These are phyloP conservation scores for Magallana nippona DNA, from an alignment of 2,888 invertebrate genomes.

Conservation along the genomic window DNA sequence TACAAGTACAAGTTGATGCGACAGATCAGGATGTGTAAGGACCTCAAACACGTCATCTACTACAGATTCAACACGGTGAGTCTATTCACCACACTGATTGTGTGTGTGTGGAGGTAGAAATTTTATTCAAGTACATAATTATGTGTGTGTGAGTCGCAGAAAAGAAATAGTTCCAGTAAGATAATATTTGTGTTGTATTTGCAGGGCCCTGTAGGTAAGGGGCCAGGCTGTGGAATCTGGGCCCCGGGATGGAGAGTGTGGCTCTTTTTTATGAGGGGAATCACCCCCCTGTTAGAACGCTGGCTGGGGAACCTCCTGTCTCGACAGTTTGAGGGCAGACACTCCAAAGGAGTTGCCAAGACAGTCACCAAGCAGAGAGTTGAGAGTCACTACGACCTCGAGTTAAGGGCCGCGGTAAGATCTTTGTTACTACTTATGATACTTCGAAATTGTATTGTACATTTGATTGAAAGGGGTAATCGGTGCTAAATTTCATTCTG, in stretches of 20 bases:
- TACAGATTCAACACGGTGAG: constrained; percentile 98
- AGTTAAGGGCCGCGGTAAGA: constrained; percentile 93
- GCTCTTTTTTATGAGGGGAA: constrained; percentile 99
- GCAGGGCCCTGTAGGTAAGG: constrained; percentile 98
- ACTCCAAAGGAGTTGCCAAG: constrained; percentile 99
- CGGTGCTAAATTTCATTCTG: no score
- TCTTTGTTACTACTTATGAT: neutral
- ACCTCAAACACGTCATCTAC: constrained; percentile 99
- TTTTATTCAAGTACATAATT: no score
- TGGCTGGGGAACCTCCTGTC: constrained; percentile 99
- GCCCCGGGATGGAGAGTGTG: constrained; percentile 99
- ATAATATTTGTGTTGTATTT: constrained; percentile 33
- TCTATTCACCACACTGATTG: constrained; percentile 58
- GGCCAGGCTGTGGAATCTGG: constrained; percentile 99
- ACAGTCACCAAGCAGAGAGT: constrained; percentile 99
- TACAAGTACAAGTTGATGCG: constrained; percentile 98
- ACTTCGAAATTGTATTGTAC: no score
- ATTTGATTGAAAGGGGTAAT: no score
- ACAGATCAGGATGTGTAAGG: constrained; percentile 99
- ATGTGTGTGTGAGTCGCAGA: no score
- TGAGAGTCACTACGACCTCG: constrained; percentile 99
- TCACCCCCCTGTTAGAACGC: constrained; percentile 97
- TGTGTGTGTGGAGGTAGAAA: no score
- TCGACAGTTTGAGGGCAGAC: constrained; percentile 98
- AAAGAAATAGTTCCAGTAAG: no score